A percentile compares a stretch with the other conserved stretches of the same genome.
phyloP scores from a whole-genome alignment of 64 coral and sea anemone genomes.

The Orbicella faveolata region DNA sequence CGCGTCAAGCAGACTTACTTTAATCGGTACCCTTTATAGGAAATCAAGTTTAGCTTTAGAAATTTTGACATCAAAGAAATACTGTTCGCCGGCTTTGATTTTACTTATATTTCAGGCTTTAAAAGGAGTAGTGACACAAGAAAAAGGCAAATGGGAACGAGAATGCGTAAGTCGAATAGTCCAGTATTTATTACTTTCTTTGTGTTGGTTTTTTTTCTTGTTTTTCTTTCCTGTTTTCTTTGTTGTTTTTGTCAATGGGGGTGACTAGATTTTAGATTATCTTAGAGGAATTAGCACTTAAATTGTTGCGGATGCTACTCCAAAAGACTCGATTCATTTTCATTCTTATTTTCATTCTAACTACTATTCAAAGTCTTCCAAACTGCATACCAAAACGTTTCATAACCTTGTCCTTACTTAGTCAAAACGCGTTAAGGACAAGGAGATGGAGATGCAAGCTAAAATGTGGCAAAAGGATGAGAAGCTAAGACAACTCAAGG shows the following conservation, averaged over 20 bases:
- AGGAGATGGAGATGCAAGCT: slow-evolving; percentile 94
- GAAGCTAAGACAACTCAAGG: slow-evolving; percentile 93
- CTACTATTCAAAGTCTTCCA: background rate
- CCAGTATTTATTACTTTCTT: too few relatives aligned
- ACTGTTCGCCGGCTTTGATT: background rate
- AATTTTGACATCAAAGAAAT: background rate
- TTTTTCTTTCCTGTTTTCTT: background rate
- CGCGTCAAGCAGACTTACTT: too few relatives aligned
- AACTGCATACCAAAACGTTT: background rate
- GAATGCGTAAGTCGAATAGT: slow-evolving; percentile 76
- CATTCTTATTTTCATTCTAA: too few relatives aligned
- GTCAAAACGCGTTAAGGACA: slow-evolving; percentile 96
- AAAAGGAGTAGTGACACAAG: slow-evolving; percentile 93
- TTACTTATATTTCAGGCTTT: slow-evolving; percentile 57
- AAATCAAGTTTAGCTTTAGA: background rate
- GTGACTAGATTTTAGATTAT: too few relatives aligned
- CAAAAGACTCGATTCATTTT: too few relatives aligned
- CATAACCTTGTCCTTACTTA: slow-evolving; percentile 1
- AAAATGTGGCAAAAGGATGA: slow-evolving; percentile 95
- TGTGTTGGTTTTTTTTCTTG: background rate
- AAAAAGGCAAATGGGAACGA: slow-evolving; percentile 96
- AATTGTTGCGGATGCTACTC: too few relatives aligned
- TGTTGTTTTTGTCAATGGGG: too few relatives aligned
- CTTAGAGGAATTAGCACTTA: too few relatives aligned
- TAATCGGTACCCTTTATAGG: background rate